A percentile compares a stretch with the other conserved stretches of the same genome.
phyloP scores from a whole-genome alignment of 2,888 invertebrate species.

The Siphonodentalium dalli region DNA sequence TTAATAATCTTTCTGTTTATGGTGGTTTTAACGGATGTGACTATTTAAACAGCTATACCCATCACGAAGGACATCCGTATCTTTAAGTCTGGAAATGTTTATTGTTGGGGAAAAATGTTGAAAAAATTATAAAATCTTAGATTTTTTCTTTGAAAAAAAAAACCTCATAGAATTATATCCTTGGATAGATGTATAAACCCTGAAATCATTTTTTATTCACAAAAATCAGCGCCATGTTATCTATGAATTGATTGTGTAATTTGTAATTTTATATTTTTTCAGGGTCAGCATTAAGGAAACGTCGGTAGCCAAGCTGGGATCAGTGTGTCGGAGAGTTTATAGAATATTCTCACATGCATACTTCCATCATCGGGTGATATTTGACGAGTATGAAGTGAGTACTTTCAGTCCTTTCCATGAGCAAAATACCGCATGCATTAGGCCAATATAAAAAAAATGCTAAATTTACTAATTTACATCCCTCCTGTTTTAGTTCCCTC shows the following conservation, averaged over 20 bases:
- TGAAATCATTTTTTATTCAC: slow-evolving; percentile 1
- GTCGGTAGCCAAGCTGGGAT: slow-evolving; percentile 96
- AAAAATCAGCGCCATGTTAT: background rate
- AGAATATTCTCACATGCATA: slow-evolving; percentile 99
- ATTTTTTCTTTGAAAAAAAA: too few relatives aligned
- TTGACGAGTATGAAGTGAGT: slow-evolving; percentile 91
- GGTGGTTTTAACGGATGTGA: too few relatives aligned
- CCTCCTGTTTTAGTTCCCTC: too few relatives aligned
- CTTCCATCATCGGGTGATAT: slow-evolving; percentile 95
- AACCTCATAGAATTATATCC: too few relatives aligned
- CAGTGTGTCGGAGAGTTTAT: slow-evolving; percentile 97
- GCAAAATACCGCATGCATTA: too few relatives aligned
- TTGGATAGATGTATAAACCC: too few relatives aligned
- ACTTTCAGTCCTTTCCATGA: background rate
- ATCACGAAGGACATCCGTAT: too few relatives aligned
- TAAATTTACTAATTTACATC: too few relatives aligned
- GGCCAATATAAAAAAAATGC: too few relatives aligned
- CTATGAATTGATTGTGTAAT: background rate
- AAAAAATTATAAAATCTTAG: too few relatives aligned
- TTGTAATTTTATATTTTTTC: slow-evolving; percentile 57
- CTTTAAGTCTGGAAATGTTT: background rate
- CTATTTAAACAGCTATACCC: too few relatives aligned
- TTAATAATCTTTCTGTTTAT: too few relatives aligned
- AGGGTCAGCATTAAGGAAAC: slow-evolving; percentile 99
- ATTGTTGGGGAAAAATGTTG: background rate